Evolutionary conservation across 2,797 vertebrate genomes (phyloP).

Genomic region (Pygocentrus nattereri): DNA sequence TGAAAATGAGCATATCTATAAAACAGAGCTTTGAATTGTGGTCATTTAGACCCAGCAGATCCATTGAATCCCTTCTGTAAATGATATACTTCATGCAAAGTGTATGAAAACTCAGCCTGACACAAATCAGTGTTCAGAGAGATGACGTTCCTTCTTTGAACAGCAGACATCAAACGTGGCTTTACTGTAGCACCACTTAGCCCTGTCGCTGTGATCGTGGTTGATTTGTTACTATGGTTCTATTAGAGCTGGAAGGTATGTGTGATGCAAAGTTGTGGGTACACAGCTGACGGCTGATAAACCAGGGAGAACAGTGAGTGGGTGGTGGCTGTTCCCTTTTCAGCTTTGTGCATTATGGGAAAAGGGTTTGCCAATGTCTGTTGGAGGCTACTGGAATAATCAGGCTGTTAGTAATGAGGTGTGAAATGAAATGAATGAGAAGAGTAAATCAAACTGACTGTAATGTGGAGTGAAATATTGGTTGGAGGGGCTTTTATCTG

Average conservation of each 20-base stretch:
- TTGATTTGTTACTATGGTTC: neutral
- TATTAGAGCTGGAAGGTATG: neutral
- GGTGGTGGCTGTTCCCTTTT: conserved; percentile 11
- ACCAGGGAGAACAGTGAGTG: conserved; percentile 8
- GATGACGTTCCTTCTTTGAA: neutral
- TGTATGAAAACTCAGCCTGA: neutral
- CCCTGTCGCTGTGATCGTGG: neutral
- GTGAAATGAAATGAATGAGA: neutral
- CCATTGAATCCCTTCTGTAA: neutral
- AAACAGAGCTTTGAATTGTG: neutral
- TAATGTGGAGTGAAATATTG: neutral
- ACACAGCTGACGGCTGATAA: conserved; percentile 8
- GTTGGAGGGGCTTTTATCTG: neutral
- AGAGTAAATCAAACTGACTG: neutral
- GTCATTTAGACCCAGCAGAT: too few relatives aligned
- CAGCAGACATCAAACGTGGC: neutral
- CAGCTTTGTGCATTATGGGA: neutral
- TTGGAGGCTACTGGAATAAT: neutral
- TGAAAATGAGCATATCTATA: too few relatives aligned
- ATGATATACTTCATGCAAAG: neutral
- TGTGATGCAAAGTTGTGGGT: conserved; percentile 13
- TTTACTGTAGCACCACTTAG: neutral
- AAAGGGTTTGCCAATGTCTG: neutral
- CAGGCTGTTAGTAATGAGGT: neutral
- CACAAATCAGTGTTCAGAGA: neutral